Conservation (phyloP, 2,888 invertebrate species). For the Pardosa pseudoannulata region DNA sequence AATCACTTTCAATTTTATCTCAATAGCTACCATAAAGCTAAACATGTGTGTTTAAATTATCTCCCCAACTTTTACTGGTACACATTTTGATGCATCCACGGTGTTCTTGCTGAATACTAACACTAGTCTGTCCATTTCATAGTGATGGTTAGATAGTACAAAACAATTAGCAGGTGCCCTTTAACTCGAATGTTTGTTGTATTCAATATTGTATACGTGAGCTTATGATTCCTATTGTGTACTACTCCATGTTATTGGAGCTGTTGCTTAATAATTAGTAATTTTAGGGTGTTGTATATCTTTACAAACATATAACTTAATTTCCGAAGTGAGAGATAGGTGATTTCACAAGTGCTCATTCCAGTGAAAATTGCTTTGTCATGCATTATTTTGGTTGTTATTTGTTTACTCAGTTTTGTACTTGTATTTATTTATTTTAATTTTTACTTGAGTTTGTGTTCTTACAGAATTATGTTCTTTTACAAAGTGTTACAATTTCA, state of each 20-base stretch:
- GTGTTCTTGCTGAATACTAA: conserved; percentile 71
- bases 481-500: too few species aligned
- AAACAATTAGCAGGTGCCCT: conserved; percentile 73
- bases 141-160: conserved; percentile 73
- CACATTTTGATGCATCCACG: conserved; percentile 60
- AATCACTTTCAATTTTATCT: conserved; percentile 48
- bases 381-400: background rate
- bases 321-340: conserved; percentile 33
- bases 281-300: conserved; percentile 63
- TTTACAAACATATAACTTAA: conserved; percentile 60
- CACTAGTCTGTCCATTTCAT: conserved; percentile 73
- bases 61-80: conserved; percentile 67
- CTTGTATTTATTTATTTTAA: background rate
- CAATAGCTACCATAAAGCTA: conserved; percentile 27
- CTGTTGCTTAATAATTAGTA: conserved; percentile 65
- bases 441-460: background rate
- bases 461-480: too few species aligned
- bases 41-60: conserved; percentile 50
- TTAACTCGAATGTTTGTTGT: conserved; percentile 72
- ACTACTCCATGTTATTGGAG: conserved; percentile 65
- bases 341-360: conserved; percentile 68
- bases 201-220: conserved; percentile 69
- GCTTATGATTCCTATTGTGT: conserved; percentile 72
- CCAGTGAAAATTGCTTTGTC: conserved; percentile 35
- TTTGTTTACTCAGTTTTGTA: too few species aligned